These are phyloP conservation scores for Nomada fucata DNA, from an alignment of 2,888 invertebrate genomes.

Conservation along the genomic window DNA sequence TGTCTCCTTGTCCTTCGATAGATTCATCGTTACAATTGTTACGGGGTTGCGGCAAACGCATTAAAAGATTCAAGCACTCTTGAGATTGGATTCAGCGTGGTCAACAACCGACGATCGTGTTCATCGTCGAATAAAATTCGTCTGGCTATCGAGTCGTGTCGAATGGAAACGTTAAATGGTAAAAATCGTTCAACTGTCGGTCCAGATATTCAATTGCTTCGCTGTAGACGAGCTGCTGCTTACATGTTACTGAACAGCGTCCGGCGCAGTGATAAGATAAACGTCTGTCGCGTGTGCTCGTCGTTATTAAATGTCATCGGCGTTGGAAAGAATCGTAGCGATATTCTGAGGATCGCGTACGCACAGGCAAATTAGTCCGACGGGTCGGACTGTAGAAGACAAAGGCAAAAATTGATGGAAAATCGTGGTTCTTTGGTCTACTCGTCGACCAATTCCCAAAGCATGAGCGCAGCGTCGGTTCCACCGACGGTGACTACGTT, in stretches of 20 bases:
- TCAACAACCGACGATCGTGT: conserved; percentile 1
- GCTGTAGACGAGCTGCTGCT: not conserved
- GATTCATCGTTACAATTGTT: not conserved
- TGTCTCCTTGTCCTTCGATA: not conserved
- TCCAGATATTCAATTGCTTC: not conserved
- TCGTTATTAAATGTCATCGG: conserved; percentile 24
- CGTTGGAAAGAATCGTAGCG: not conserved
- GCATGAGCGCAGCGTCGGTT: conserved; percentile 94
- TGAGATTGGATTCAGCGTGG: not conserved
- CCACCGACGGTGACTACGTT: conserved; percentile 94
- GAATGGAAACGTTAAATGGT: not conserved
- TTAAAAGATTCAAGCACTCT: not conserved
- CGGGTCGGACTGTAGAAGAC: not conserved
- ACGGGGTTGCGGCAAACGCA: not conserved
- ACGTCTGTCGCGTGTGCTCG: conserved; percentile 19
- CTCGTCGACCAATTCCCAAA: conserved; percentile 95
- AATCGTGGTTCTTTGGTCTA: conserved; percentile 80
- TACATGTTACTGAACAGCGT: not conserved
- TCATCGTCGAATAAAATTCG: not conserved
- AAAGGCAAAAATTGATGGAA: not conserved
- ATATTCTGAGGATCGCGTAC: conserved; percentile 3
- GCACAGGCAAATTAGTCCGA: not conserved
- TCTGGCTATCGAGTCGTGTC: not conserved
- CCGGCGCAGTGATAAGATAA: conserved; percentile 28
- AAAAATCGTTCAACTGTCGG: not conserved